Conservation (phyloP, 2,797 vertebrate genomes). For the Bucorvus abyssinicus region DNA sequence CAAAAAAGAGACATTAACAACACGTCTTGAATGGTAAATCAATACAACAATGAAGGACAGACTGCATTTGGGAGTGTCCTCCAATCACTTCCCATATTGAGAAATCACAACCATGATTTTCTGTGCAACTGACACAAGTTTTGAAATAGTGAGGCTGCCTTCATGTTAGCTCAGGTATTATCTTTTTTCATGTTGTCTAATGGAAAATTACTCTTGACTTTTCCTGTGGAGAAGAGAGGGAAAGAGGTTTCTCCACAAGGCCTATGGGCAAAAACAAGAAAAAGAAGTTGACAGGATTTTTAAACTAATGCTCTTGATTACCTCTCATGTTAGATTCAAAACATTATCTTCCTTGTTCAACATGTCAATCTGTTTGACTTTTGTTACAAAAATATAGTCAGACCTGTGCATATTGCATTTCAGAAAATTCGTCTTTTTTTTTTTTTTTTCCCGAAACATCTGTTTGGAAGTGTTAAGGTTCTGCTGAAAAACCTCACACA, state of each 20-base stretch:
- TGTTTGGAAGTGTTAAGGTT: constrained; percentile 73
- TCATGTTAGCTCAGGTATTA: not conserved
- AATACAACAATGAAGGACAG: not conserved
- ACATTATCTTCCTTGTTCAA: constrained; percentile 29
- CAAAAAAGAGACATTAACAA: not conserved
- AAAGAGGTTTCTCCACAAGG: not conserved
- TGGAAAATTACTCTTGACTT: not conserved
- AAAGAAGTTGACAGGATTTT: constrained; percentile 1
- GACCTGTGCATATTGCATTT: constrained; percentile 50
- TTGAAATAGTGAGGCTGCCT: not conserved
- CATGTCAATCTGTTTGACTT: constrained; percentile 48
- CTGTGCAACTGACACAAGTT: not conserved
- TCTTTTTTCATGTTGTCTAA: not conserved
- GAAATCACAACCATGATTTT: not conserved
- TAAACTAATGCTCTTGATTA: constrained; percentile 30
- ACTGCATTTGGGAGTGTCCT: not conserved
- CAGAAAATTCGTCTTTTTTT: not conserved
- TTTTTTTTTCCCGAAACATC: constrained; percentile 64
- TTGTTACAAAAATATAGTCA: constrained; percentile 54
- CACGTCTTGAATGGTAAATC: not conserved
- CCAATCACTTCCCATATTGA: not conserved
- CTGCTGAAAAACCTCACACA: constrained; percentile 75
- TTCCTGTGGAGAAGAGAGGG: not conserved
- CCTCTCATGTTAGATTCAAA: not conserved
- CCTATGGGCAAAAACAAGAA: not conserved